Conservation (phyloP, 2,888 invertebrate species). For the Cheilosia vernalis region DNA sequence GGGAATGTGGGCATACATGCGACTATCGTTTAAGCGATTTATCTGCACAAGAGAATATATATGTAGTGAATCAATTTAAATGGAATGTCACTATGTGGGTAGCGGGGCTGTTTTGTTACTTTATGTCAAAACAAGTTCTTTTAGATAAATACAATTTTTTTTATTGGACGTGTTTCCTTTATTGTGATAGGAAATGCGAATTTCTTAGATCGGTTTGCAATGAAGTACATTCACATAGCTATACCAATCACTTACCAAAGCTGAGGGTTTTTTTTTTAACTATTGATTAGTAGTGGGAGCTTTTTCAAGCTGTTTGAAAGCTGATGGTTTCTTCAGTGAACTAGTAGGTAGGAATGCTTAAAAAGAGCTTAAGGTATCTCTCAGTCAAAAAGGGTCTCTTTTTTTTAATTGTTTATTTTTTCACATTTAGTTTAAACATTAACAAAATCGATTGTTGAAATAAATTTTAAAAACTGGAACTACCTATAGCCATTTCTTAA, state of each 20-base stretch:
- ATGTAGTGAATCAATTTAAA: conserved; percentile 69
- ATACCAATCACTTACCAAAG: neutral
- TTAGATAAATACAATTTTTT: conserved; percentile 36
- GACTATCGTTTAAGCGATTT: conserved; percentile 53
- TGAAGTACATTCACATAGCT: neutral
- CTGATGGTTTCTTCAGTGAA: no score
- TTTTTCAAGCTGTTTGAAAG: no score
- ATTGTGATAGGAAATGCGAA: neutral
- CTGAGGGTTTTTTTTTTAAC: no score
- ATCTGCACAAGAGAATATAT: conserved; percentile 53
- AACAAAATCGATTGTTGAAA: no score
- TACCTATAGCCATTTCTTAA: no score
- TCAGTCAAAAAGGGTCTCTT: no score
- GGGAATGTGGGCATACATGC: conserved; percentile 55
- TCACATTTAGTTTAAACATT: no score
- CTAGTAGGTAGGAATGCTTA: no score
- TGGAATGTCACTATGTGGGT: conserved; percentile 71
- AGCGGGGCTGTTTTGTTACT: conserved; percentile 63
- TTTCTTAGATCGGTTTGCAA: neutral
- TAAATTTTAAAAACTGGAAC: no score
- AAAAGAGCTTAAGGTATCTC: no score
- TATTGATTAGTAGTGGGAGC: no score
- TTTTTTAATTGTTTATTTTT: no score
- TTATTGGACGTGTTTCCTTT: conserved; percentile 3
- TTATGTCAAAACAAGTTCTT: conserved; percentile 72